Evolutionary conservation across 2,797 vertebrate species (phyloP).

Genomic region (Choloepus didactylus): DNA sequence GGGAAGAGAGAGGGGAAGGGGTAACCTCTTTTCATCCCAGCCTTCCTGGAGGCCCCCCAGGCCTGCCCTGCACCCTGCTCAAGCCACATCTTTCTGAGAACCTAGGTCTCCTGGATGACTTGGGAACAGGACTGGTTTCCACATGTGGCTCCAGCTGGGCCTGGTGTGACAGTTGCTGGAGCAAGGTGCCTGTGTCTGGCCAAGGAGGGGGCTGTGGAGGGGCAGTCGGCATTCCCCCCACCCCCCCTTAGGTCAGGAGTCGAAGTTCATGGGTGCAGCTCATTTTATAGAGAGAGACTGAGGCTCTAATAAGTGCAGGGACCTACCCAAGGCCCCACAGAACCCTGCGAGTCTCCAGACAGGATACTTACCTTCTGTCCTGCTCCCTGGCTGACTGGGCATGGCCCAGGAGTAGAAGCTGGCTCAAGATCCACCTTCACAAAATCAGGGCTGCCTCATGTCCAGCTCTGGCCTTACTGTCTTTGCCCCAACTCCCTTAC

Average conservation of each 20-base stretch:
- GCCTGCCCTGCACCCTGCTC: not conserved
- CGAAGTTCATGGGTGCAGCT: not conserved
- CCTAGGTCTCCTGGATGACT: constrained; percentile 7
- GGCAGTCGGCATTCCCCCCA: not conserved
- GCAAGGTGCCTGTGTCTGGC: not conserved
- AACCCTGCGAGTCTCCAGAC: not conserved
- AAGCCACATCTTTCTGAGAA: constrained; percentile 67
- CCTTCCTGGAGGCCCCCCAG: not conserved
- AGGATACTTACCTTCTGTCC: not conserved
- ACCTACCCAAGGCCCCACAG: not conserved
- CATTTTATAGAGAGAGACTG: not conserved
- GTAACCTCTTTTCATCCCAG: constrained; percentile 38
- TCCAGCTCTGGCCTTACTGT: not conserved
- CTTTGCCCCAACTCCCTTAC: not conserved
- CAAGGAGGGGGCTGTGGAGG: not conserved
- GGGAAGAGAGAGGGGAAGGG: constrained; percentile 56
- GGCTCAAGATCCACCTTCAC: not conserved
- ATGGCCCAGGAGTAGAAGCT: not conserved
- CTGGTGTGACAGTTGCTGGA: not conserved
- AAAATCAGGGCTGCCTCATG: not conserved
- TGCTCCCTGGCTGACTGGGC: not conserved
- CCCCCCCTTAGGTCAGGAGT: not conserved
- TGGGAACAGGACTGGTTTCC: constrained; percentile 26
- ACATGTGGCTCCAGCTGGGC: not conserved
- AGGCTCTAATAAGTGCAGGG: not conserved